Evolutionary conservation across 2,797 vertebrate genomes (phyloP).

Genomic region (Mormyrops attenuatus): DNA sequence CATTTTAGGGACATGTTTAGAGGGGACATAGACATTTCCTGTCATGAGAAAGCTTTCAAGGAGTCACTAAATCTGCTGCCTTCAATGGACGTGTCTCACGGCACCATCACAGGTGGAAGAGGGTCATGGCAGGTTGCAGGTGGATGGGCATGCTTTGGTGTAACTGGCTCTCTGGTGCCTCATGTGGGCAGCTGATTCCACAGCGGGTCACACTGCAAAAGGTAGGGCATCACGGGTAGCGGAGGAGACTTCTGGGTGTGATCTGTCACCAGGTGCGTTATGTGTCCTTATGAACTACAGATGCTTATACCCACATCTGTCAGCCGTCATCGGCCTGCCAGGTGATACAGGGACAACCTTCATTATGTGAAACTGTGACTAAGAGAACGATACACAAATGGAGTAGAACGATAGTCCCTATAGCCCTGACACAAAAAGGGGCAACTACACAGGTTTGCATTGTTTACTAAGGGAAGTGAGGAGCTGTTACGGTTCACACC

Average conservation of each 20-base stretch:
- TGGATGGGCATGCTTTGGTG: background rate
- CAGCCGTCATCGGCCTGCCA: background rate
- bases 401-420: background rate
- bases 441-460: background rate
- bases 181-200: background rate
- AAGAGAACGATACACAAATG: background rate
- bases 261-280: background rate
- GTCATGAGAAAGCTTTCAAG: background rate
- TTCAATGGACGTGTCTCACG: background rate
- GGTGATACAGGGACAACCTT: background rate
- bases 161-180: background rate
- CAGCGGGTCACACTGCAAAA: background rate
- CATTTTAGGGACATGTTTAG: background rate
- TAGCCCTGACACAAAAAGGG: background rate
- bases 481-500: background rate
- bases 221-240: background rate
- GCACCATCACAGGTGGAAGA: background rate
- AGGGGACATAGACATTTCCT: background rate
- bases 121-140: background rate
- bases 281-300: background rate
- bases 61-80: background rate
- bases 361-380: background rate
- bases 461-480: background rate
- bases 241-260: background rate
- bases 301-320: background rate